Evolutionary conservation across 2,888 invertebrate genomes (phyloP), one percentile per base, ranked within the genome.

Genomic region (Amphipoea lucens): DNA sequence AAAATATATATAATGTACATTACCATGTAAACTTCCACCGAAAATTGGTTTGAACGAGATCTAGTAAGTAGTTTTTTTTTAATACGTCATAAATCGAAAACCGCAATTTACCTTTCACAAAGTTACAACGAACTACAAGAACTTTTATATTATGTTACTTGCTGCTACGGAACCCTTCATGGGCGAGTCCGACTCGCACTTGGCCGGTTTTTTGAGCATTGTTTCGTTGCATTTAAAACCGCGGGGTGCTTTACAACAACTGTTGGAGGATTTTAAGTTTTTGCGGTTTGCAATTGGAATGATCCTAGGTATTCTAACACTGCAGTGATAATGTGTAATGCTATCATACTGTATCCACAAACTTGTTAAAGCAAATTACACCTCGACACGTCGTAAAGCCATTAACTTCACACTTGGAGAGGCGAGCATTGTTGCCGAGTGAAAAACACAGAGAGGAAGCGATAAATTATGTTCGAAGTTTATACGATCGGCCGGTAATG

Each of bases 381-480:
- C 90, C 88, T 94, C 94, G 93, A 94, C 95, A 95, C 93, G 90
- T 95, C 95, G 95, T 96, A 95, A 95, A 96, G 93, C 92, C 93
- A 95, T 95, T 95, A 95, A 94, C 93, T 94, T 94, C 92, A 93
- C 93, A 92, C 93, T 93, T 88, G 87, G 90, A 91, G 92, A 92
- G 93, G 89, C 90, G 91, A 92, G 94, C 92, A 95, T 96, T 96
- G 96, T 96, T 96, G 94, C 91, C 92, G 93, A 93, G 93, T 95
- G 96, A 96, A 95, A 96, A 96, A 96, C 94, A 94, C 90, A 90
- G 94, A 95, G 94, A 96, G 96, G 96, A 96, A 96, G 90, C 95
- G 92, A 96, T 96, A 96, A 96, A 96, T 96, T 95, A 96, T 95
- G 95, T 95, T 95, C 94, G 94, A 94, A 95, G 96, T 95, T 95